Conservation (phyloP, 2,888 invertebrate species). For the Meandrusa payeni region DNA sequence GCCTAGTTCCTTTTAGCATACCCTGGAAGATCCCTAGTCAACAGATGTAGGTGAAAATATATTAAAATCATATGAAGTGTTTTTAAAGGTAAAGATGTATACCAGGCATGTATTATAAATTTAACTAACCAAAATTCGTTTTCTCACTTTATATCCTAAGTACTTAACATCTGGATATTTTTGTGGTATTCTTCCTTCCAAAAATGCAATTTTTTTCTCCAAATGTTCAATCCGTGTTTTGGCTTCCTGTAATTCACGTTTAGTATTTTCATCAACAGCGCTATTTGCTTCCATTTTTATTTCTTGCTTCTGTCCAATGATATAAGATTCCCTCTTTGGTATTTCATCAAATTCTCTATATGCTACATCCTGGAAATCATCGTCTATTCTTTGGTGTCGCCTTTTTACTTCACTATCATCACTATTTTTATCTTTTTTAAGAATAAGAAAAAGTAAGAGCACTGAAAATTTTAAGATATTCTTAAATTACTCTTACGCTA, state of each 20-base stretch:
- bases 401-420: constrained; percentile 35
- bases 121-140: constrained; percentile 90
- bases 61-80: too few relatives aligned
- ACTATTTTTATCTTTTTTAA: constrained; percentile 43
- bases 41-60: too few relatives aligned
- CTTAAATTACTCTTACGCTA: constrained; percentile 1
- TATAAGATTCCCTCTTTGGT: constrained; percentile 45
- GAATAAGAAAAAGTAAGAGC: constrained; percentile 55
- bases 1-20: too few relatives aligned
- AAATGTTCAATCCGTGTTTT: constrained; percentile 83
- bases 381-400: constrained; percentile 43
- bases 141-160: constrained; percentile 94
- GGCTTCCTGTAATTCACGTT: constrained; percentile 82
- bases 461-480: constrained; percentile 45
- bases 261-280: constrained; percentile 45
- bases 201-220: constrained; percentile 85
- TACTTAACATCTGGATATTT: constrained; percentile 95
- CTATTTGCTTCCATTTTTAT: constrained; percentile 37
- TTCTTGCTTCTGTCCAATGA: constrained; percentile 37
- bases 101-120: too few relatives aligned
- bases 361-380: constrained; percentile 44
- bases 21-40: too few relatives aligned
- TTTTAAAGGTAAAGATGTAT: too few relatives aligned
- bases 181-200: constrained; percentile 88
- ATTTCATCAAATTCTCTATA: constrained; percentile 49